Evolutionary conservation across 2,888 invertebrate genomes (phyloP), one percentile per base, ranked within the genome.

Genomic region (Drosophila maculinotata): DNA sequence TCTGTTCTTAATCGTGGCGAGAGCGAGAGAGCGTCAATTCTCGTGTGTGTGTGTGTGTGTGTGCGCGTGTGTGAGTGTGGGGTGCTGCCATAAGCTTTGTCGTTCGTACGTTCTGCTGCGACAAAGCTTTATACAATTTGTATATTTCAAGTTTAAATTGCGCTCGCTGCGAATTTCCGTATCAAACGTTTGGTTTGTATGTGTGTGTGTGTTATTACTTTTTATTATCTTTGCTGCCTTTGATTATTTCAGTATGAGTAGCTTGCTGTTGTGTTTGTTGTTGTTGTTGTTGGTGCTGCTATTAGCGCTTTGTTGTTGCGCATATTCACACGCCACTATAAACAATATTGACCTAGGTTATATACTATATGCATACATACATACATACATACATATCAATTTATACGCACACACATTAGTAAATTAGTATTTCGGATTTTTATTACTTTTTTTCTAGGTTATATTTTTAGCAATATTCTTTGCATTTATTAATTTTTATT

Each of bases 331-430:
- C 85, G 89, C 81, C 89, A 91, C 90, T 91, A 86, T 87, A 88
- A 91, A 90, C 89, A 89, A 82, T 89, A 91, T 90, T 90, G 90
- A 89, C 90, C 90, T 91, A 90, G 90, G 90, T 88, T 90, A 72
- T 75, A 75, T 74, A 73, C 44, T 73, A 70, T 68, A 45, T 30
- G 23, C 9, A 15, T 3, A 33, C 3, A 42, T 26, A 49, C 15
- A 47, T n/a, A 66, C 17, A 49, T 39, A 59, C 14, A 51, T 14
- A 42, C 31, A 57, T 25, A 39, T n/a, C n/a, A n/a, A n/a, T n/a
- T n/a, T 48, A 41, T 25, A 31, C 44, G 57, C 25, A 17, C 26
- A 60, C 23, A 26, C 30, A 6, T 20, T n/a, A n/a, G 20, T 25
- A 44, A 15, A 17, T 44, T 45, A 36, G 35, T 74, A 51, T 60